Evolutionary conservation across 2,797 vertebrate species (phyloP).

Genomic region (Myotis vivesi): DNA sequence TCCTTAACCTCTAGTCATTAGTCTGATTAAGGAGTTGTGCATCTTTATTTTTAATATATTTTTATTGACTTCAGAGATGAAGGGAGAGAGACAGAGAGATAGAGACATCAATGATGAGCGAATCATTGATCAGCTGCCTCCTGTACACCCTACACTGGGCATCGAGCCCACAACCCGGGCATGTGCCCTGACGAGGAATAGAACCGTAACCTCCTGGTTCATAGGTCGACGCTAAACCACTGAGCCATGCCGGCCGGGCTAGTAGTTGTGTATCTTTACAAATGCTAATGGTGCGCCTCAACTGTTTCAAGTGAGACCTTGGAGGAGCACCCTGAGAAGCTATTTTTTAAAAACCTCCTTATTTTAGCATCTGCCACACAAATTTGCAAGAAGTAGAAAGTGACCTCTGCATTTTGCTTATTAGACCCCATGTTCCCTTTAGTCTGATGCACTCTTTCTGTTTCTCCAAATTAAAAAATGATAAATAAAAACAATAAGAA

Average conservation of each 20-base stretch:
- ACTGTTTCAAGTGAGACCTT: neutral
- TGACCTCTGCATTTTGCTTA: constrained; percentile 24
- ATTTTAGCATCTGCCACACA: constrained; percentile 19
- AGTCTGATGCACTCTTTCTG: neutral
- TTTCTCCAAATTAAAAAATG: constrained; percentile 15
- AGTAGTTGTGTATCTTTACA: neutral
- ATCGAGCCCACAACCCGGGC: too few relatives aligned
- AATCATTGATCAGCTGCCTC: too few relatives aligned
- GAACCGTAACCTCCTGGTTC: too few relatives aligned
- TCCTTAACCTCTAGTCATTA: neutral
- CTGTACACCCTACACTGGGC: too few relatives aligned
- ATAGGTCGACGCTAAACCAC: too few relatives aligned
- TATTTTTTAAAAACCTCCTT: neutral
- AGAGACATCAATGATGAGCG: too few relatives aligned
- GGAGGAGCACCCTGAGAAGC: neutral
- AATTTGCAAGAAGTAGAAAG: constrained; percentile 40
- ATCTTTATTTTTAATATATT: too few relatives aligned
- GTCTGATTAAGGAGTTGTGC: neutral
- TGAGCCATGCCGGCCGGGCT: too few relatives aligned
- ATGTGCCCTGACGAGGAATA: too few relatives aligned
- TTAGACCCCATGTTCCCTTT: neutral
- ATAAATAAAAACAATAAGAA: constrained; percentile 28
- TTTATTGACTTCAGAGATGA: too few relatives aligned
- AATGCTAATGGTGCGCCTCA: neutral
- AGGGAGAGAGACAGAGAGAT: too few relatives aligned